Percentiles rank a stretch among this genome's conserved stretches.
These are phyloP conservation scores for Anodontia alba DNA, from an alignment of 2,888 invertebrate genomes.

Conservation along the genomic window DNA sequence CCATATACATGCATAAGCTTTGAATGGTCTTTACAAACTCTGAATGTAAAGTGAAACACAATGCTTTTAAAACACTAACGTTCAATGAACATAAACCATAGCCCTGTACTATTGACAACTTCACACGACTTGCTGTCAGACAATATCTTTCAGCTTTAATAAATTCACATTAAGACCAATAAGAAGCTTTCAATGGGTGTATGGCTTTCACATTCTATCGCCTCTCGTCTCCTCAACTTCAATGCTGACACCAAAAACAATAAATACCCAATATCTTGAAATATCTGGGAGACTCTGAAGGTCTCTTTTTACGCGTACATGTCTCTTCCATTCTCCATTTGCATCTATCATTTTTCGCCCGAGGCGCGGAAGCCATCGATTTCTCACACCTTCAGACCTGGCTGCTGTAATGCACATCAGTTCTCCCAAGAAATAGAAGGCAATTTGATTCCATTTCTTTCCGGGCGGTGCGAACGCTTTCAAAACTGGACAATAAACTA, in stretches of 20 bases:
- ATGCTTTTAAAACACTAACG: too few relatives aligned
- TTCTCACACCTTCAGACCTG: background rate
- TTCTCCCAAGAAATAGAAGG: constrained; percentile 6
- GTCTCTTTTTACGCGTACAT: constrained; percentile 6
- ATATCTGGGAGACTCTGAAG: background rate
- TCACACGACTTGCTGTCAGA: background rate
- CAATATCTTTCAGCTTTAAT: background rate
- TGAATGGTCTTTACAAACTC: too few relatives aligned
- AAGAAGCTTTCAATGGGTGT: background rate
- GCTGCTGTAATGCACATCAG: background rate
- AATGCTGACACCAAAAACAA: background rate
- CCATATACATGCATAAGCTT: too few relatives aligned
- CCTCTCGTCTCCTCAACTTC: background rate
- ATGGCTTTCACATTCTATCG: background rate
- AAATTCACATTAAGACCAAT: background rate
- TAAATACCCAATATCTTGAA: background rate
- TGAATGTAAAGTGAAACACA: too few relatives aligned
- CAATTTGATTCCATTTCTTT: constrained; percentile 12
- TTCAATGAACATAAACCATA: too few relatives aligned
- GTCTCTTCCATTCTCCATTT: constrained; percentile 1
- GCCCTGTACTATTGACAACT: too few relatives aligned
- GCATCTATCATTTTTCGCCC: constrained; percentile 16
- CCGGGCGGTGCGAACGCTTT: constrained; percentile 11
- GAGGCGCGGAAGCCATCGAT: constrained; percentile 10
- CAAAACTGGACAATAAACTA: constrained; percentile 3